Conservation (phyloP, 2,888 invertebrate genomes). For the Dynastes grantii region DNA sequence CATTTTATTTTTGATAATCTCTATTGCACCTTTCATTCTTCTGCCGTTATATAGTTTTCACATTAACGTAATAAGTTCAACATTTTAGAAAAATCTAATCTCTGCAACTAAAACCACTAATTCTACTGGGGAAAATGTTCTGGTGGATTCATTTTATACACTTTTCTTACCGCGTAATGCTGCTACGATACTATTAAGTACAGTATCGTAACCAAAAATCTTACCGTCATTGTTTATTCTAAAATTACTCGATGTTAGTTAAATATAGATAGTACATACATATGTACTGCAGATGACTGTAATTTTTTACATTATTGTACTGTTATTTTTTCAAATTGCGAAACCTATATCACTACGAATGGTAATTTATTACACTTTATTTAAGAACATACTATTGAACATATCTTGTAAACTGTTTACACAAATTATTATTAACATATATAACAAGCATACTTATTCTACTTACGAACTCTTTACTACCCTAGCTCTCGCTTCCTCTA, state of each 20-base stretch:
- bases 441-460: too few relatives aligned
- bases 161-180: not conserved
- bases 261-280: not conserved
- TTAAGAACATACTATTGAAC: too few relatives aligned
- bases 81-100: not conserved
- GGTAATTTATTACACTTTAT: too few relatives aligned
- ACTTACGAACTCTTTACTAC: too few relatives aligned
- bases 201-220: not conserved
- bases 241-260: not conserved
- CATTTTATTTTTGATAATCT: constrained; percentile 23
- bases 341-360: not conserved
- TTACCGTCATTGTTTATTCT: constrained; percentile 17
- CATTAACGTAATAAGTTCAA: not conserved
- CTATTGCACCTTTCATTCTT: constrained; percentile 26
- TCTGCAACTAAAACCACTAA: not conserved
- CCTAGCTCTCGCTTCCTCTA: too few relatives aligned
- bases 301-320: not conserved
- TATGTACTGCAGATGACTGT: not conserved
- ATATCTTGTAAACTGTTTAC: too few relatives aligned
- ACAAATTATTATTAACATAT: too few relatives aligned
- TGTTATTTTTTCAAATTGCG: not conserved
- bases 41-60: not conserved
- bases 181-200: not conserved
- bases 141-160: too few relatives aligned
- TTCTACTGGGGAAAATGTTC: not conserved